These are phyloP conservation scores for Synanthedon myopaeformis DNA, from an alignment of 2,888 invertebrate species.

Conservation along the genomic window DNA sequence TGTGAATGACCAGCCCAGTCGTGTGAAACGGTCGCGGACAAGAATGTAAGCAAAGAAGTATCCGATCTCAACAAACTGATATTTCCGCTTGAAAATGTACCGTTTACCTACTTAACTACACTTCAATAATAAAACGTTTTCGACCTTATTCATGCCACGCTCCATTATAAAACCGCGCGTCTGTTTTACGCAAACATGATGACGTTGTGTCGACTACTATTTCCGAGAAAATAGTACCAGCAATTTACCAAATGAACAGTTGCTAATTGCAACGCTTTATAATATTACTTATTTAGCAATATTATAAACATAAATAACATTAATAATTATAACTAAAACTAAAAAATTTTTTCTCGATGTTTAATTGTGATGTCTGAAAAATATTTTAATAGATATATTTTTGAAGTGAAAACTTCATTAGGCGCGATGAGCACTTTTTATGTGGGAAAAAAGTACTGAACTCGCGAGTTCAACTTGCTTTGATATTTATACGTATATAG, in stretches of 20 bases:
- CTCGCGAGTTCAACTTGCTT: no score
- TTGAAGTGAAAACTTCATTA: no score
- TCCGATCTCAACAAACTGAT: slow-evolving; percentile 48
- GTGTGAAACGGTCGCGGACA: slow-evolving; percentile 36
- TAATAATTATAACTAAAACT: no score
- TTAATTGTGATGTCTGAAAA: neutral
- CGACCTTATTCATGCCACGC: slow-evolving; percentile 20
- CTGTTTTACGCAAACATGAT: slow-evolving; percentile 16
- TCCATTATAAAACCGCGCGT: slow-evolving; percentile 22
- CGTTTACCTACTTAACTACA: slow-evolving; percentile 24
- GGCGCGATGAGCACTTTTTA: no score
- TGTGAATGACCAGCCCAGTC: slow-evolving; percentile 22
- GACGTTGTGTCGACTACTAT: slow-evolving; percentile 23
- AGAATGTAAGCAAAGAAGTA: slow-evolving; percentile 16
- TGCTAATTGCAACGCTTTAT: neutral
- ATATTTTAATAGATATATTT: neutral
- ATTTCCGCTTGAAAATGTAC: slow-evolving; percentile 46
- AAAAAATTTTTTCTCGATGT: no score
- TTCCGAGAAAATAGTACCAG: slow-evolving; percentile 31
- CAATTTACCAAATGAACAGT: neutral
- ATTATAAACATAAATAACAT: no score
- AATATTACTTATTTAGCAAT: no score
- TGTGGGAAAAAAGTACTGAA: no score
- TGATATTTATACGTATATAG: no score
- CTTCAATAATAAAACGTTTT: slow-evolving; percentile 11